Percentiles rank a stretch among this genome's conserved stretches.
Conservation (phyloP, 2,888 invertebrate species). For the Chloromyia formosa region DNA sequence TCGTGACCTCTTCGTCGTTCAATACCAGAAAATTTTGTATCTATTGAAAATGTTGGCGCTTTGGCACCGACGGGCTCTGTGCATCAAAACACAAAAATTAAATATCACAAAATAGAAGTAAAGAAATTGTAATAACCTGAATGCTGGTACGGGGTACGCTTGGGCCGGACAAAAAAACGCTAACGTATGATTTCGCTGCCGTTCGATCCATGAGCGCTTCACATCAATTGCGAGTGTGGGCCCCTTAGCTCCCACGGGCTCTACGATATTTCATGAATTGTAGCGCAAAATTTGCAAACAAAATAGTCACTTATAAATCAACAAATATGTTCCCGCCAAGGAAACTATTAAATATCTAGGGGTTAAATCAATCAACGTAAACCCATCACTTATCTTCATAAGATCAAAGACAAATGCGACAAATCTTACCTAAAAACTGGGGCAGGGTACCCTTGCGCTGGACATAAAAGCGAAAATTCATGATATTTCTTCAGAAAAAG, state of each 20-base stretch:
- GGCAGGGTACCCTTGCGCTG: slow-evolving; percentile 79
- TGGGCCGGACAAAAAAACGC: slow-evolving; percentile 80
- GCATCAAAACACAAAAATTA: slow-evolving; percentile 3
- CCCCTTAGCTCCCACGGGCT: slow-evolving; percentile 74
- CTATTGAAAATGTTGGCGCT: slow-evolving; percentile 76
- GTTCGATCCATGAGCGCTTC: slow-evolving; percentile 66
- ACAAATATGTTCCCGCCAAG: too few species aligned
- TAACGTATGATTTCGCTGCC: slow-evolving; percentile 71
- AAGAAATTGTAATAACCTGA: slow-evolving; percentile 65
- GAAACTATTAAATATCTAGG: too few species aligned
- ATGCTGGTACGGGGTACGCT: slow-evolving; percentile 76
- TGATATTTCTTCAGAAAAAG: slow-evolving; percentile 55
- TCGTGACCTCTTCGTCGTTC: slow-evolving; percentile 56
- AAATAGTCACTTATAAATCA: too few species aligned
- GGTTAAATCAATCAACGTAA: too few species aligned
- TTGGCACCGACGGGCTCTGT: slow-evolving; percentile 74
- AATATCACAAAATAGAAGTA: slow-evolving; percentile 21
- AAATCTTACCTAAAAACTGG: slow-evolving; percentile 72
- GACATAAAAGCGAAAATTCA: slow-evolving; percentile 69
- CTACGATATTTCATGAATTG: slow-evolving; percentile 65
- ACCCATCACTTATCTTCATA: background rate
- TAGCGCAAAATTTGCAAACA: too few species aligned
- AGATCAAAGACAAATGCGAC: background rate
- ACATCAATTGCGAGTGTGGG: slow-evolving; percentile 69
- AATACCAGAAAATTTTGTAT: slow-evolving; percentile 74